These are phyloP conservation scores for Amphipoea oculea DNA, from an alignment of 2,888 invertebrate species.

Conservation along the genomic window DNA sequence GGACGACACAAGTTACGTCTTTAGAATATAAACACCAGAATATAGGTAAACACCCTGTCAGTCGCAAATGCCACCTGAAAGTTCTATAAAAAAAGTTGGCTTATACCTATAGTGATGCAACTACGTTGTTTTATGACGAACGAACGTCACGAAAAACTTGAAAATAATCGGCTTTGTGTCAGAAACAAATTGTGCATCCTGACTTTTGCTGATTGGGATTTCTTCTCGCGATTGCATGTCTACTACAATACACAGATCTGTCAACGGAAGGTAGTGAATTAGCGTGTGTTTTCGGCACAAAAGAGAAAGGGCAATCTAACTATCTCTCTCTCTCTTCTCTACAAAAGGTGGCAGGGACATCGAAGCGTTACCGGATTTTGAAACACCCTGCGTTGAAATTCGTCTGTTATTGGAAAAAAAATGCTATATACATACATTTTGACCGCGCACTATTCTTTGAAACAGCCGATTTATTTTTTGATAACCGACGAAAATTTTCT, in stretches of 20 bases:
- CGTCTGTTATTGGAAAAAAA: too few species aligned
- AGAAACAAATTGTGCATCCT: not conserved
- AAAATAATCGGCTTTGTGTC: not conserved
- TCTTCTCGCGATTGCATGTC: not conserved
- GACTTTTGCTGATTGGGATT: not conserved
- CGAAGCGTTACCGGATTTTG: not conserved
- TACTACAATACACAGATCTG: not conserved
- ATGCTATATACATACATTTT: too few species aligned
- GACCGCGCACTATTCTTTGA: too few species aligned
- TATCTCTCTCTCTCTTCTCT: not conserved
- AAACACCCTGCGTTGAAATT: not conserved
- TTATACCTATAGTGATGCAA: not conserved
- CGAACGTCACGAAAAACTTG: constrained; percentile 3
- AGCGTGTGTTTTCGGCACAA: not conserved
- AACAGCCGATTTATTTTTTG: too few species aligned
- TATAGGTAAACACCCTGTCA: not conserved
- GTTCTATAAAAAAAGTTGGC: not conserved
- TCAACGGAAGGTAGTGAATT: not conserved
- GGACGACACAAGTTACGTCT: constrained; percentile 4
- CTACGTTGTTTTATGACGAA: constrained; percentile 10
- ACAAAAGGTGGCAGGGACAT: not conserved
- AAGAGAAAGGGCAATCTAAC: not conserved
- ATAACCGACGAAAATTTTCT: too few species aligned
- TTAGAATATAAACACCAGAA: not conserved
- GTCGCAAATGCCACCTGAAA: constrained; percentile 19